Base-by-base conservation (phyloP, 2,888 invertebrate species). In the Agrenia bidenticulata region DNA sequence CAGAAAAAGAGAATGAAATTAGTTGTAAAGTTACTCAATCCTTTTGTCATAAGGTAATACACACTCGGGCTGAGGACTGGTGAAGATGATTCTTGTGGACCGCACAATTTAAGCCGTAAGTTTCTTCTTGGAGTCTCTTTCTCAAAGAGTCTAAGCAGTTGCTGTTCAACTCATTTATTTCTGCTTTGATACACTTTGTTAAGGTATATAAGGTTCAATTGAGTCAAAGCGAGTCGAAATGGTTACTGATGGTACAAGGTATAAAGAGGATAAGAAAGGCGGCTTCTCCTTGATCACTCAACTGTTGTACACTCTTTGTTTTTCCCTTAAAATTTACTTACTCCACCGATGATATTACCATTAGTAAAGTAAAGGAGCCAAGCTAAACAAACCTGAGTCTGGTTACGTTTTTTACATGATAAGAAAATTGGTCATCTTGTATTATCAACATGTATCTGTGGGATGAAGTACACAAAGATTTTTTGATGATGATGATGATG, bases 261-360 rank as follows among this genome's bases (percentile, higher is more conserved):
- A 61, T 41, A 53, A 53, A 61, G 54, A 21, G 55, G 45, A 54
- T 21, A 27, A 49, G 55, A 39, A 42, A 50, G 61, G 60, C 64
- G 64, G 64, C 56, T 50, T 59, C 54, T 51, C 66, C 64, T 51
- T 70, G 70, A 66, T 70, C 66, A 70, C 66, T 70, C 70, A 70
- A 59, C 57, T 70, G 70, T 64, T 62, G 49, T 32, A 61, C 51
- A 62, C 45, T 59, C 66, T 64, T 70, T 70, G 70, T 70, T 70
- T 70, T 70, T 67, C 62, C 67, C 45, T 62, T 65, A 70, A 64
- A 64, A 64, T 64, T 70, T 69, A 42, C 57, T 63, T 63, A 55
- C 24, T 23, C 23, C 19, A 19, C 19, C 21, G 7, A 55, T 55
- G 27, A 53, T 9, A 55, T 41, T 37, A 57, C 41, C n/a, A 51